Percentiles rank a stretch among this genome's conserved stretches.
Evolutionary conservation across 2,888 invertebrate genomes (phyloP).

Genomic region (Acrobasis consociella): DNA sequence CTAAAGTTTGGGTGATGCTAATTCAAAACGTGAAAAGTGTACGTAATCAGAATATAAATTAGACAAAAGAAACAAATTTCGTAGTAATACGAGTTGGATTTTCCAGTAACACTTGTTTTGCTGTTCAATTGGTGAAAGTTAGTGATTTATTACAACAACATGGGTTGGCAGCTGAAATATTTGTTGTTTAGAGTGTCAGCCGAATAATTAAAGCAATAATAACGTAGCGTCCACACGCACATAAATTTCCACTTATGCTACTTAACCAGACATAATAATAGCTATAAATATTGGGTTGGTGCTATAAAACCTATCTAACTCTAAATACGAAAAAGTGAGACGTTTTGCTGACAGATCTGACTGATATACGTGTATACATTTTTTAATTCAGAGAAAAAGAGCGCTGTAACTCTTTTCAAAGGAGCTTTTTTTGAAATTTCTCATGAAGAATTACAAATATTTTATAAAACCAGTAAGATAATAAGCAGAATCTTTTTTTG

Average conservation of each 20-base stretch:
- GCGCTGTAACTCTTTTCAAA: too few relatives aligned
- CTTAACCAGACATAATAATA: not conserved
- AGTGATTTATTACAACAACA: slow-evolving; percentile 11
- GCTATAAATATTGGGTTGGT: not conserved
- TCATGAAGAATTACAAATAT: too few relatives aligned
- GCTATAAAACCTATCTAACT: too few relatives aligned
- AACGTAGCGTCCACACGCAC: slow-evolving; percentile 5
- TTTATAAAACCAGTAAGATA: too few relatives aligned
- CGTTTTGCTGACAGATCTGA: too few relatives aligned
- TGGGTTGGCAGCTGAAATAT: slow-evolving; percentile 8
- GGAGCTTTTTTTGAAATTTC: too few relatives aligned
- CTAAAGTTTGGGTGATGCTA: not conserved
- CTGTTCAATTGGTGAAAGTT: slow-evolving; percentile 10
- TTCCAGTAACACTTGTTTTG: slow-evolving; percentile 9
- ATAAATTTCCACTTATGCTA: not conserved
- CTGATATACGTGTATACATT: too few relatives aligned
- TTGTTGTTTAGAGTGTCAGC: not conserved
- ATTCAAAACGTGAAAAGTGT: slow-evolving; percentile 1
- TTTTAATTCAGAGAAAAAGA: too few relatives aligned
- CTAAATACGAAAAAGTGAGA: too few relatives aligned
- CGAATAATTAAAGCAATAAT: slow-evolving; percentile 12
- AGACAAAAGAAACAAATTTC: not conserved
- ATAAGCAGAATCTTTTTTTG: too few relatives aligned
- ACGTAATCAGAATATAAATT: slow-evolving; percentile 14
- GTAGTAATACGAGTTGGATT: not conserved